Evolutionary conservation across 2,113 vertebrate species (phyloP), one percentile per base, ranked within the genome.

Genomic region (Daboia siamensis): DNA sequence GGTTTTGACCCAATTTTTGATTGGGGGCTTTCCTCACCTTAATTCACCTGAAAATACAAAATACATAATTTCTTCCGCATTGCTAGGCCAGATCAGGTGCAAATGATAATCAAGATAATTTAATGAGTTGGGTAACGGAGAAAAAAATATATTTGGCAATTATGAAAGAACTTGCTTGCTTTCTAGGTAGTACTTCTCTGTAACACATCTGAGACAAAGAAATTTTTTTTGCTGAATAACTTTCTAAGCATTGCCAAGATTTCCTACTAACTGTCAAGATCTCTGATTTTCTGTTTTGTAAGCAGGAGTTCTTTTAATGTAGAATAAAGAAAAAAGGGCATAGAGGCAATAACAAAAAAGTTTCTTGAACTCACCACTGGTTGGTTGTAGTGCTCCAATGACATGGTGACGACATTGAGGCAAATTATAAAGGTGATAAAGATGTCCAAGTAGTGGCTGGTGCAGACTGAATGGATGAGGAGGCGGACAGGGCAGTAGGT

Each of bases 341-440:
- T 10, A 44, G 54, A 92, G 21, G 44, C 33, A 20, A 44, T 95
- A 51, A 95, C 46, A 84, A 88, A 48, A 94, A 89, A 46, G 92
- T 39, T 93, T 57, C 87, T 59, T 2, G 55, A 93, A 96, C 69
- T 99, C 98, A 99, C 99, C 95, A 96, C 98, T 94, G 99, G 99
- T 85, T 99, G 99, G 95, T 98, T 98, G 98, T 98, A 99, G 98
- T 99, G 99, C 97, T 99, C 99, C 97, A 99, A 97, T 92, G 99
- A 99, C 99, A 99, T 99, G 94, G 99, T 99, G 97, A 99, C 98
- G 94, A 99, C 99, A 0, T 99, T 99, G 98, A 99, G 98, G 96
- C 98, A 99, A 98, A 99, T 99, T 97, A 99, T 99, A 97, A 99
- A 99, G 96, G 99, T 99, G 98, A 99, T 99, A 97, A 99, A 99